Evolutionary conservation across 2,797 vertebrate species (phyloP), one percentile per base, ranked within the genome.

Genomic region (Protonibea diacanthus): DNA sequence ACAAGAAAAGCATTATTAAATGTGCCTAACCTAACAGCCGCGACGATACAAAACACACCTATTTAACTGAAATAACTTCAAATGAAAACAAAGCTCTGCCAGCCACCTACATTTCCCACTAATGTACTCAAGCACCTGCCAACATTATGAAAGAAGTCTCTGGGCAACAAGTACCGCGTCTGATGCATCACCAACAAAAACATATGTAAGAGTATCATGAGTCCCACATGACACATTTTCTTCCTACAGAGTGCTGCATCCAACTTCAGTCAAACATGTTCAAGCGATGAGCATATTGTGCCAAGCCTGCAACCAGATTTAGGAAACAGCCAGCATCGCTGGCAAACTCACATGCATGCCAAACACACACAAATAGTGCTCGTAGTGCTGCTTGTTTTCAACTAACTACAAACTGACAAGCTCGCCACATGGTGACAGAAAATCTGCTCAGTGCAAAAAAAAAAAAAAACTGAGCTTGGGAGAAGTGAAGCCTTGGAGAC

Each of bases 371-470:
- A 67, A 52, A 18, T 21, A 29, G 55, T 3, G 47, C 64, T 63
- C 40, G 38, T 27, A 11, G 17, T 25, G 57, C 52, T 9, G 78
- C 58, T 48, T 59, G 48, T 69, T 74, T 79, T 69, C 56, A 59
- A 60, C 65, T 33, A 25, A 74, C 23, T 51, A 58, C 61, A 75
- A 78, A 77, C 6, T 56, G 65, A 83, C 47, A 44, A 42, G 76
- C 60, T 44, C 18, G 49, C 51, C 68, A 49, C 57, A 63, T 25
- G 29, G 52, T 51, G 48, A 51, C 45, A 38, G 29, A 18, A 64
- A 59, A 75, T 48, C 72, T 79, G 29, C 23, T 71, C 38, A n/a
- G 21, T 1, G 25, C 27, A 63, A 56, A 53, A 29, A 29, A n/a
- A n/a, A n/a, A 29, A 29, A 29, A 33, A 59, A 45, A 55, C 53